phyloP scores from a whole-genome alignment of 2,797 vertebrate species.

The Gymnothorax reevesii region DNA sequence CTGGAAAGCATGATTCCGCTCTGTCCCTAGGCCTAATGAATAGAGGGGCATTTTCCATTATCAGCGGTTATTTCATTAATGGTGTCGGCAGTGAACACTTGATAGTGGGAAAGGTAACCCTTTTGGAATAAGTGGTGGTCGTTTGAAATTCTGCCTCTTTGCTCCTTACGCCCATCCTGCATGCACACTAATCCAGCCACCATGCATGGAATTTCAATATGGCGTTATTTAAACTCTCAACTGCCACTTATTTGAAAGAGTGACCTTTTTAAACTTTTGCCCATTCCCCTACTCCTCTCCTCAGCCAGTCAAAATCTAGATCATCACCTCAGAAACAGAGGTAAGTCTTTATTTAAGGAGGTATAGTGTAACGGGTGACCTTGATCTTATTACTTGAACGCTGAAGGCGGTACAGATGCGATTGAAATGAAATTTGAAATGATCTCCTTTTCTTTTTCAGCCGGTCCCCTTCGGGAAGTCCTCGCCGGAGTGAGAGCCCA shows the following conservation, averaged over 20 bases:
- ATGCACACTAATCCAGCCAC: background rate
- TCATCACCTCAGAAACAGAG: slow-evolving; percentile 82
- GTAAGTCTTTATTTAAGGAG: slow-evolving; percentile 55
- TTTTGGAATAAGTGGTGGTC: background rate
- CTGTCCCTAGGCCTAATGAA: background rate
- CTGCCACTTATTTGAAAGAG: slow-evolving; percentile 26
- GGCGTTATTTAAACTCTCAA: background rate
- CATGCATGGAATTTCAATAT: background rate
- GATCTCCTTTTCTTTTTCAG: slow-evolving; percentile 52
- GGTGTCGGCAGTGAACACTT: background rate
- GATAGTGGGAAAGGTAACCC: background rate
- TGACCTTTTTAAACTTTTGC: slow-evolving; percentile 21
- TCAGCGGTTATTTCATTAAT: background rate
- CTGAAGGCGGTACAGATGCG: too few species aligned
- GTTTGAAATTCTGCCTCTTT: background rate
- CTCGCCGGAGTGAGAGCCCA: slow-evolving; percentile 77
- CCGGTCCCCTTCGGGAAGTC: slow-evolving; percentile 76
- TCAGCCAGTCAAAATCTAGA: slow-evolving; percentile 79
- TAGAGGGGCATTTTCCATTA: background rate
- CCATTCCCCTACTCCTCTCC: background rate
- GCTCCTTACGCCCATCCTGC: background rate
- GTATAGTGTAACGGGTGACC: background rate
- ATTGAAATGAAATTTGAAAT: background rate
- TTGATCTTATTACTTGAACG: background rate
- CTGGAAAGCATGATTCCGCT: background rate